Conservation (phyloP, 2,113 vertebrate species). For the Leucosticte australis region DNA sequence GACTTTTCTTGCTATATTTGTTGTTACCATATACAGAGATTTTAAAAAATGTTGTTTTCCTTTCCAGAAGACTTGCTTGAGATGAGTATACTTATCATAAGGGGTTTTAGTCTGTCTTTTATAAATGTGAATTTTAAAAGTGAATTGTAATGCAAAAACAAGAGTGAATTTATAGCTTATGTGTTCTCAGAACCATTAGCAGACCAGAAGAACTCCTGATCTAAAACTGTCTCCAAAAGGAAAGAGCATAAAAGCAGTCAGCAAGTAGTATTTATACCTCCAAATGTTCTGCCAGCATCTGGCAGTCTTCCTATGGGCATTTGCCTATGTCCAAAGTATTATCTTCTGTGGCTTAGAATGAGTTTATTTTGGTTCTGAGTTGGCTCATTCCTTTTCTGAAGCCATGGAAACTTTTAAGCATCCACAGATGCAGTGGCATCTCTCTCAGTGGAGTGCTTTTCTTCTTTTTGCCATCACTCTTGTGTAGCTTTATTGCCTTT, state of each 20-base stretch:
- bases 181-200: neutral
- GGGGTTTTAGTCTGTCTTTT: neutral
- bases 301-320: neutral
- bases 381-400: neutral
- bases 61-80: neutral
- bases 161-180: neutral
- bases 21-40: neutral
- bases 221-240: neutral
- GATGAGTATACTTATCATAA: neutral
- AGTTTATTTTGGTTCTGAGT: neutral
- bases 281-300: conserved; percentile 40
- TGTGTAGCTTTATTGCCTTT: neutral
- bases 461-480: neutral
- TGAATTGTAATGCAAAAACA: neutral
- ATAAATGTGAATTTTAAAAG: neutral
- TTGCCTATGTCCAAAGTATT: neutral
- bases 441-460: neutral
- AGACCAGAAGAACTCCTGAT: neutral
- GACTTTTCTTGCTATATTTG: neutral
- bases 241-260: neutral
- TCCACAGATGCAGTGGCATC: neutral
- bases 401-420: conserved; percentile 20
- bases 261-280: neutral
- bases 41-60: neutral
- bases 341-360: neutral